Conservation (phyloP, 2,888 invertebrate genomes). For the Xylota segnis region DNA sequence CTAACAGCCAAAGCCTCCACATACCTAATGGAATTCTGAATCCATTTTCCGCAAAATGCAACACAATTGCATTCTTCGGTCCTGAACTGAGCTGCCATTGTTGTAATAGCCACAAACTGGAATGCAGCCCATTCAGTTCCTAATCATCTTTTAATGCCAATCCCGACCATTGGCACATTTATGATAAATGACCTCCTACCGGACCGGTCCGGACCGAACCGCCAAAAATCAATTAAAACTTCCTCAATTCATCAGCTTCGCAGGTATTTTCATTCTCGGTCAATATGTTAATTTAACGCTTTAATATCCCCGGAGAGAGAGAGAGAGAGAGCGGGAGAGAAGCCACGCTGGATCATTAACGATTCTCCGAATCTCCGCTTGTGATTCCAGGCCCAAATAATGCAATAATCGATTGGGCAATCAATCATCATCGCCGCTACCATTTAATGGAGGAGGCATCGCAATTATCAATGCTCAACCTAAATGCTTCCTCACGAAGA, state of each 20-base stretch:
- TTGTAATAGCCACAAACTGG: slow-evolving; percentile 45
- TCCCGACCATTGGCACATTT: slow-evolving; percentile 67
- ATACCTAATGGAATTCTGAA: slow-evolving; percentile 45
- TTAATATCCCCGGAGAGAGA: slow-evolving; percentile 56
- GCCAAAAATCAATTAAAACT: slow-evolving; percentile 76
- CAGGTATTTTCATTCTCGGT: slow-evolving; percentile 68
- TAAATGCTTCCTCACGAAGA: slow-evolving; percentile 74
- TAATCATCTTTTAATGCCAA: slow-evolving; percentile 77
- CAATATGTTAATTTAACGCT: slow-evolving; percentile 77
- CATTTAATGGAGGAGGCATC: slow-evolving; percentile 76
- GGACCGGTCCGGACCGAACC: slow-evolving; percentile 42
- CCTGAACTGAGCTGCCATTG: slow-evolving; percentile 33
- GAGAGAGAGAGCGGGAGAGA: background rate
- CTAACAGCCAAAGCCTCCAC: background rate
- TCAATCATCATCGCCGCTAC: slow-evolving; percentile 77
- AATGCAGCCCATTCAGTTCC: slow-evolving; percentile 65
- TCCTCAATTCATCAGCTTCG: slow-evolving; percentile 73
- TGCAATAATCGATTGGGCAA: slow-evolving; percentile 76
- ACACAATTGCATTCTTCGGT: slow-evolving; percentile 57
- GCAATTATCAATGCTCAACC: slow-evolving; percentile 76
- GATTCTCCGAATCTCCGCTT: slow-evolving; percentile 63
- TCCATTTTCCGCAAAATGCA: slow-evolving; percentile 67
- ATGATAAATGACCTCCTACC: slow-evolving; percentile 66
- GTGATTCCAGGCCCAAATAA: slow-evolving; percentile 60
- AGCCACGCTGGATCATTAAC: slow-evolving; percentile 60